Evolutionary conservation across 2,888 invertebrate species (phyloP).

Genomic region (Nebria salina): DNA sequence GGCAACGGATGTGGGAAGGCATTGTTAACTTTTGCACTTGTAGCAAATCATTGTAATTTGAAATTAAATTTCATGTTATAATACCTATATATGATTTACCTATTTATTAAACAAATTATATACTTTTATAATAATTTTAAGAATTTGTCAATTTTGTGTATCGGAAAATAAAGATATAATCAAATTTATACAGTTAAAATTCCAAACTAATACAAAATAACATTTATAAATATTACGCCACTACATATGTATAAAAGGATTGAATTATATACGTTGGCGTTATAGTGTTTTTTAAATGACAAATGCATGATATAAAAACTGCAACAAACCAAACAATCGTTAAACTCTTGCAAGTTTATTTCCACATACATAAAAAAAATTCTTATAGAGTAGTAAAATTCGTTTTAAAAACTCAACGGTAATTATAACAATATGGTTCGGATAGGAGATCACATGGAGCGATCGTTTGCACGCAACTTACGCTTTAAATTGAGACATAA

Average conservation of each 20-base stretch:
- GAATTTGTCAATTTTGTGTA: background rate
- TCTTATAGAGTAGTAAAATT: background rate
- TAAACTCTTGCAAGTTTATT: background rate
- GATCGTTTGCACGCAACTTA: slow-evolving; percentile 27
- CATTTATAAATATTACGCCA: too few species aligned
- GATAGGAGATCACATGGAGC: background rate
- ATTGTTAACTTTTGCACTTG: background rate
- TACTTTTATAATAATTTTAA: background rate
- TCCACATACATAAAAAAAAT: background rate
- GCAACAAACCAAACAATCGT: background rate
- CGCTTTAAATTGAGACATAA: slow-evolving; percentile 15
- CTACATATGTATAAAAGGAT: too few species aligned
- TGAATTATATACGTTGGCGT: too few species aligned
- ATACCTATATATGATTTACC: too few species aligned
- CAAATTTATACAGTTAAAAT: background rate
- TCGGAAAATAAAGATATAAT: background rate
- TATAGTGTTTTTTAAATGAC: too few species aligned
- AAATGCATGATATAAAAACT: background rate
- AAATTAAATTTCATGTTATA: background rate
- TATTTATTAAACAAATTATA: background rate
- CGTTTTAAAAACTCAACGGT: slow-evolving; percentile 36
- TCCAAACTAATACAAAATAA: too few species aligned
- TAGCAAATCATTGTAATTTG: background rate
- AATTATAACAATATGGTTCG: slow-evolving; percentile 38
- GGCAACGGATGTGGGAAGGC: background rate